Evolutionary conservation across 2,797 vertebrate genomes (phyloP).

Genomic region (Hyperoplus immaculatus): DNA sequence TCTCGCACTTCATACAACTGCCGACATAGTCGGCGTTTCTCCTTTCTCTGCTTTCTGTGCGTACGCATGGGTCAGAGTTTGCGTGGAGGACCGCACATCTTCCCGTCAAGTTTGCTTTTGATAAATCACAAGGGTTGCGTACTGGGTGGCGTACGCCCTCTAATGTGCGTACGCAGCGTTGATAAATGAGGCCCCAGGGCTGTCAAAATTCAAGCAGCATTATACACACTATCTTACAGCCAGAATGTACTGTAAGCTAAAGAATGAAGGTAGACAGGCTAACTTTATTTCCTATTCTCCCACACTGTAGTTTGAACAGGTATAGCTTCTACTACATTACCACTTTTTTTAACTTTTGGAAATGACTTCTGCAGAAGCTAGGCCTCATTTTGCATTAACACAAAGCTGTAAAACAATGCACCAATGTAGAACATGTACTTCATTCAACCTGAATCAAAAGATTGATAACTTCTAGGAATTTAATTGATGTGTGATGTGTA

Average conservation of each 20-base stretch:
- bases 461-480: too few relatives aligned
- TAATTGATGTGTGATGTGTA: not conserved
- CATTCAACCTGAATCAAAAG: not conserved
- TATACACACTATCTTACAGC: not conserved
- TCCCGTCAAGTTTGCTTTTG: too few relatives aligned
- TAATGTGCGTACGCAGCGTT: too few relatives aligned
- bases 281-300: not conserved
- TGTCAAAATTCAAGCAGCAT: not conserved
- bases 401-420: not conserved
- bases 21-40: too few relatives aligned
- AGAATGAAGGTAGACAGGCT: not conserved
- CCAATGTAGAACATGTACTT: too few relatives aligned
- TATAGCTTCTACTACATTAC: conserved; percentile 4
- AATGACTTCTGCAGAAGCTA: not conserved
- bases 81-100: too few relatives aligned
- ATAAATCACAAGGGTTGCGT: too few relatives aligned
- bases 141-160: too few relatives aligned
- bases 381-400: not conserved
- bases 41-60: too few relatives aligned
- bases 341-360: conserved; percentile 9
- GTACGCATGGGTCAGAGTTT: too few relatives aligned
- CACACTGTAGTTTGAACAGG: not conserved
- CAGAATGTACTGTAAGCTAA: not conserved
- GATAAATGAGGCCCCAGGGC: not conserved
- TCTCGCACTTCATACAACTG: too few relatives aligned